Percentiles rank a stretch among this genome's conserved stretches.
Conservation (phyloP, 2,113 vertebrate genomes). For the Heliornis fulica region DNA sequence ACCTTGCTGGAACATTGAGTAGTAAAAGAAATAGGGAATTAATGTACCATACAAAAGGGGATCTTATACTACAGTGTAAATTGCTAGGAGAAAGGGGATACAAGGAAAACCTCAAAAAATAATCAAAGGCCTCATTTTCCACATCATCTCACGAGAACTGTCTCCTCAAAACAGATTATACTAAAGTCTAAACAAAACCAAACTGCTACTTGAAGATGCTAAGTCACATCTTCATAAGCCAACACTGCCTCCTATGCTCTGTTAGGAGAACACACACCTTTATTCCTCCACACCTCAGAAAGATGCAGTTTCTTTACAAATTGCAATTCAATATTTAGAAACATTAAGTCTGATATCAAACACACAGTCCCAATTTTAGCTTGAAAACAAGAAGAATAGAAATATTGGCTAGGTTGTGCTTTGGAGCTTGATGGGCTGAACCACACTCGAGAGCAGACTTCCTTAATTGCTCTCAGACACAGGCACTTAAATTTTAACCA, state of each 20-base stretch:
- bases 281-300: background rate
- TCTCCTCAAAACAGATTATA: background rate
- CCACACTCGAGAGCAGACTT: background rate
- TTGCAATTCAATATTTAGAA: background rate
- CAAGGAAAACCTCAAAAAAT: background rate
- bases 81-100: background rate
- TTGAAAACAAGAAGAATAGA: background rate
- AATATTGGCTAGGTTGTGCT: background rate
- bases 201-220: background rate
- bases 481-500: background rate
- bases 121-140: background rate
- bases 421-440: background rate
- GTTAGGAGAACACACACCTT: background rate
- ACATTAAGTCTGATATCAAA: background rate
- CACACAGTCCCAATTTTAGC: background rate
- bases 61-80: background rate
- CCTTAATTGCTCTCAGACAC: background rate
- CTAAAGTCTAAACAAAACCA: background rate
- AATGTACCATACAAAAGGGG: background rate
- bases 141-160: background rate
- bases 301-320: background rate
- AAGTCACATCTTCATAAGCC: background rate
- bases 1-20: background rate
- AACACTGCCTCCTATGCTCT: constrained; percentile 16
- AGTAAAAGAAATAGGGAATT: background rate